Evolutionary conservation across 2,797 vertebrate genomes (phyloP), one percentile per base, ranked within the genome.

Genomic region (Lophotriccus pileatus): DNA sequence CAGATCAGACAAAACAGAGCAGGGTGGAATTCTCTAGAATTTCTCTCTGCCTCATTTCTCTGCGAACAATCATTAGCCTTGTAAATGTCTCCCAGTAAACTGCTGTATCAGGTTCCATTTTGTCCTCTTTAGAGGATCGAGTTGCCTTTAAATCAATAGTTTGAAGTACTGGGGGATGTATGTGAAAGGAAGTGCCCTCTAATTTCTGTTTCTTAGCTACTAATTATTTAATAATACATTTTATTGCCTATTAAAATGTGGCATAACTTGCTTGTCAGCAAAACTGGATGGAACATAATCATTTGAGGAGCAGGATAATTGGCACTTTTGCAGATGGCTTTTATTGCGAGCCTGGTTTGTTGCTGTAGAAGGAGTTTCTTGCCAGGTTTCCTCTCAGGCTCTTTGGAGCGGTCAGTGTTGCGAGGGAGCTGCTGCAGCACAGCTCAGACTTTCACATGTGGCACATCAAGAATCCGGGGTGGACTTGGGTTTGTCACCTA

Each of bases 211-310:
- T 98, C 98, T 98, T 97, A 98, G 97, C 97, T 98, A 97, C 98
- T 98, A 98, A 98, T 98, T 98, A 98, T 98, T 98, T 97, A 98
- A 98, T 98, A 98, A 98, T 98, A 98, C 97, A 98, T 97, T 98
- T 98, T 98, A 98, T 98, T 98, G 98, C 97, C 97, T 98, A 98
- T 98, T 98, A 98, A 98, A 98, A 98, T 97, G 97, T 97, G 97
- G 97, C 96, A 95, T 96, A 98, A 98, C 97, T 97, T 97, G 95
- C 97, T 97, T 98, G 98, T 98, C 98, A 98, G 98, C 98, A 97
- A 93, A 98, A 98, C 95, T 96, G 82, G 93, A 97, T 96, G 97
- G 97, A 97, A 97, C 97, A 96, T 94, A 96, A 94, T 97, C 95
- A 96, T 98, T 97, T 96, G 97, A 98, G 94, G 93, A 96, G 97